A percentile compares a stretch with the other conserved stretches of the same genome.
Conservation (phyloP, 2,113 vertebrate species). For the Eretmodus cyanostictus region DNA sequence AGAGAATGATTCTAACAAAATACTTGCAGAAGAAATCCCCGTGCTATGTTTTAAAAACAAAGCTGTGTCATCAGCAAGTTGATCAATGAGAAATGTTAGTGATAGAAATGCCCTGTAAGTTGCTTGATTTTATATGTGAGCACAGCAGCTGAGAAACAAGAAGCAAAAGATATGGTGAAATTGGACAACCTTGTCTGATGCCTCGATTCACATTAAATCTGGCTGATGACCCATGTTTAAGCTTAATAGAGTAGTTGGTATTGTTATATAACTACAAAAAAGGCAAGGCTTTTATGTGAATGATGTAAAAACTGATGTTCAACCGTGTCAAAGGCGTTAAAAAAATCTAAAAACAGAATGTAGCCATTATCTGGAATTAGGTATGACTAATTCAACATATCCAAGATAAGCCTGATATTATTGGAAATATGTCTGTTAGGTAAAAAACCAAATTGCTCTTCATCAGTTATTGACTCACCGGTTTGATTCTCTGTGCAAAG, state of each 20-base stretch:
- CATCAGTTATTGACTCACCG: not conserved
- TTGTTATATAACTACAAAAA: not conserved
- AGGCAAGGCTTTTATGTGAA: not conserved
- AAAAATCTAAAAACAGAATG: not conserved
- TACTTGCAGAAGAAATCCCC: not conserved
- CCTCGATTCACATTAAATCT: not conserved
- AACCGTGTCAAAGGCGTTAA: accelerated
- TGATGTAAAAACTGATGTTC: not conserved
- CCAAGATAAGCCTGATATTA: not conserved
- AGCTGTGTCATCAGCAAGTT: not conserved
- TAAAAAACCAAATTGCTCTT: not conserved
- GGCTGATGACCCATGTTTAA: not conserved
- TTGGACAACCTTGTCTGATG: not conserved
- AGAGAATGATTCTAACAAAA: not conserved
- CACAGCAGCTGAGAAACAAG: not conserved
- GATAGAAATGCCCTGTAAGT: not conserved
- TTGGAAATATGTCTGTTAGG: not conserved
- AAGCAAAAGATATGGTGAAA: not conserved
- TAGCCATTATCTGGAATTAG: not conserved
- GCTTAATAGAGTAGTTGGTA: not conserved
- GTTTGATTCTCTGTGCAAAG: not conserved
- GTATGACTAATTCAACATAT: accelerated
- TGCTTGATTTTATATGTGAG: not conserved
- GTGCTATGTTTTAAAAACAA: not conserved
- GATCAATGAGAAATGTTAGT: not conserved